These are phyloP conservation scores for Gymnoscopelus braueri DNA, from an alignment of 2,797 vertebrate species.

Conservation along the genomic window DNA sequence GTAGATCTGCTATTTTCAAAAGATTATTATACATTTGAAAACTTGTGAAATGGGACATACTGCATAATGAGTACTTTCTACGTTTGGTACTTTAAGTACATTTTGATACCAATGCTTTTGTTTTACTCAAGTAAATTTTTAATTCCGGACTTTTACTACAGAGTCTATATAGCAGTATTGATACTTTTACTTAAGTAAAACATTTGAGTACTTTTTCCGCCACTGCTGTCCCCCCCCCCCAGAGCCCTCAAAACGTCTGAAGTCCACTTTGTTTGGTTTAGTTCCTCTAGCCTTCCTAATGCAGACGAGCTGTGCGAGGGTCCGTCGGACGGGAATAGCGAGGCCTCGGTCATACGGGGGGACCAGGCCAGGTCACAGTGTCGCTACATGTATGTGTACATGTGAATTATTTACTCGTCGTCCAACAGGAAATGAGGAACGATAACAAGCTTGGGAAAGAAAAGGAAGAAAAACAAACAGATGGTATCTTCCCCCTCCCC, in stretches of 20 bases:
- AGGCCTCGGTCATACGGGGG: slow-evolving; percentile 11
- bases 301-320: slow-evolving; percentile 49
- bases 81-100: no score
- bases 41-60: no score
- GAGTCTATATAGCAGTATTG: no score
- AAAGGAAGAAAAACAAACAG: slow-evolving; percentile 78
- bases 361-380: slow-evolving; percentile 41
- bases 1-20: no score
- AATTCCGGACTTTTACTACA: no score
- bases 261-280: slow-evolving; percentile 60
- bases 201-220: no score
- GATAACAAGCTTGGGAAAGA: slow-evolving; percentile 82
- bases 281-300: slow-evolving; percentile 56
- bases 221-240: not conserved
- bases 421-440: slow-evolving; percentile 78
- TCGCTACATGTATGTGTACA: slow-evolving; percentile 72
- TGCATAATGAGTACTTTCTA: no score
- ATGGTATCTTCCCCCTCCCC: slow-evolving; percentile 57
- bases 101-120: no score
- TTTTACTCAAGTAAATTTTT: no score
- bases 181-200: no score
- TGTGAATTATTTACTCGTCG: slow-evolving; percentile 78
- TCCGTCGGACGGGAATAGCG: slow-evolving; percentile 52
- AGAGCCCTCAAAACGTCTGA: slow-evolving; percentile 33
- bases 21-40: no score